A percentile compares a stretch with the other conserved stretches of the same genome.
Conservation (phyloP, 2,888 invertebrate genomes). For the Listrodromus nycthemerus region DNA sequence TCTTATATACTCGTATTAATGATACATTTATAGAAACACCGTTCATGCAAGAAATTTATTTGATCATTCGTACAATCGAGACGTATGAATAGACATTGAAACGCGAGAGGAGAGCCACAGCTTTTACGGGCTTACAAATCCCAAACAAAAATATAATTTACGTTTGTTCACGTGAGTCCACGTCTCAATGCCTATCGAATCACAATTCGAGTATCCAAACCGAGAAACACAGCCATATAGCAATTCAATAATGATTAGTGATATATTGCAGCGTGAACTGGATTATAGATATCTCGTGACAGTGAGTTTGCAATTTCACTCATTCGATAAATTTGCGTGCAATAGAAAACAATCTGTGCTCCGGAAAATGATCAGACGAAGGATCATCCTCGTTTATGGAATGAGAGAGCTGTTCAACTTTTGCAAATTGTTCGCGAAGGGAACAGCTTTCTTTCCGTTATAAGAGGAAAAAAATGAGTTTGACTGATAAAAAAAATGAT, state of each 20-base stretch:
- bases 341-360: background rate
- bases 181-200: background rate
- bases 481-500: background rate
- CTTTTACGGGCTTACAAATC: background rate
- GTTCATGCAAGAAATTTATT: conserved; percentile 22
- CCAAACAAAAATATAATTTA: background rate
- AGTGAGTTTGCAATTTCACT: background rate
- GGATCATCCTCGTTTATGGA: background rate
- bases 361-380: background rate
- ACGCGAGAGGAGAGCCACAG: background rate
- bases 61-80: background rate
- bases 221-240: conserved; percentile 13
- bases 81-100: background rate
- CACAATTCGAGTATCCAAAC: conserved; percentile 1
- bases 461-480: background rate
- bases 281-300: background rate
- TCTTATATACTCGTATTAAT: background rate
- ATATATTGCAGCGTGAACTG: conserved; percentile 5
- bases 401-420: background rate
- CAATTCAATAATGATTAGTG: background rate
- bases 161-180: background rate
- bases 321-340: background rate
- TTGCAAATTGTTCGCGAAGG: background rate
- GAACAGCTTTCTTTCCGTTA: background rate
- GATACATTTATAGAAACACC: background rate